Percentiles rank a stretch among this genome's conserved stretches.
These are phyloP conservation scores for Vannuccia rotundouncinata DNA, from an alignment of 2,888 invertebrate species.

Conservation along the genomic window DNA sequence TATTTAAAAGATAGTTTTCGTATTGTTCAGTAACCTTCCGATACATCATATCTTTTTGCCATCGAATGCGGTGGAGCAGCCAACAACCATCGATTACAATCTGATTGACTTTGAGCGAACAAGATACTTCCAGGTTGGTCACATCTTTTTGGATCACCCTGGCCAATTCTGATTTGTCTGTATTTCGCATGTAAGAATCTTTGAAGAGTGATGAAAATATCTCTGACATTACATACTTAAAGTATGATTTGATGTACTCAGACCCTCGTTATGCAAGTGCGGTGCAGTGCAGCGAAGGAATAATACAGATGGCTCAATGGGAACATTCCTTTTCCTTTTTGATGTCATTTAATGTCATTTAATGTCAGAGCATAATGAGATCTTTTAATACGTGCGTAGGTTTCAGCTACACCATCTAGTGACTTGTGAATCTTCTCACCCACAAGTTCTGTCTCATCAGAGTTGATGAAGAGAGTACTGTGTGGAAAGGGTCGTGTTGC, in stretches of 20 bases:
- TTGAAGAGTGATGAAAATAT: background rate
- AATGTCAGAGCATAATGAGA: background rate
- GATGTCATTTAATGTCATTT: background rate
- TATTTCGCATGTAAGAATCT: background rate
- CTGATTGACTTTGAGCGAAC: background rate
- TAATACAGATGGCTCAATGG: background rate
- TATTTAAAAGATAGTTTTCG: background rate
- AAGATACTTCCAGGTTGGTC: background rate
- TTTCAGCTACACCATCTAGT: background rate
- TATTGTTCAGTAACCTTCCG: background rate
- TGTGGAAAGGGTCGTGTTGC: background rate
- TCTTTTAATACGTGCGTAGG: background rate
- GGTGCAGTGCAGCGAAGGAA: background rate
- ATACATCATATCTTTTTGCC: background rate
- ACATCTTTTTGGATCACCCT: background rate
- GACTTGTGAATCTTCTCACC: background rate
- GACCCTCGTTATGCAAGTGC: background rate
- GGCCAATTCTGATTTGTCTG: background rate
- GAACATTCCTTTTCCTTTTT: background rate
- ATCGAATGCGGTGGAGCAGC: background rate
- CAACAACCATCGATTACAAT: background rate
- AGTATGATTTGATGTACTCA: background rate
- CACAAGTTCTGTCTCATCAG: background rate
- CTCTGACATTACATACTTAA: background rate
- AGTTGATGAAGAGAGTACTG: background rate